These are phyloP conservation scores for Diloba caeruleocephala DNA, from an alignment of 2,888 invertebrate species.

Conservation along the genomic window DNA sequence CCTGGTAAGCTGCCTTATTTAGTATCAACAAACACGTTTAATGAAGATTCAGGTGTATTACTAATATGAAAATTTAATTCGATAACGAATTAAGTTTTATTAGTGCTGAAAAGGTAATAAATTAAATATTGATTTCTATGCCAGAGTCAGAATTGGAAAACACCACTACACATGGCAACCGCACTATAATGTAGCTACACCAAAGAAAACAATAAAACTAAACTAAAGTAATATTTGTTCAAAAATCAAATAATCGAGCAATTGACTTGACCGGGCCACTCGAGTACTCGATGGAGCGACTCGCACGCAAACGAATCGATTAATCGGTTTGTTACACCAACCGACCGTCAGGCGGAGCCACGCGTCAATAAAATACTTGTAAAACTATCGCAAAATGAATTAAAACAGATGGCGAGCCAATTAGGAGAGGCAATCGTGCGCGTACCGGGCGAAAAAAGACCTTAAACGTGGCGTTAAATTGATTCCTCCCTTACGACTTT, in stretches of 20 bases:
- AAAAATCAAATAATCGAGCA: constrained; percentile 74
- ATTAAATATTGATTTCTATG: constrained; percentile 31
- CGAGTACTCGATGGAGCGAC: constrained; percentile 76
- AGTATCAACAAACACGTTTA: constrained; percentile 27
- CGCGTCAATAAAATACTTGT: constrained; percentile 89
- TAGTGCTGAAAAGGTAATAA: constrained; percentile 21
- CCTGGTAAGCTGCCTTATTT: constrained; percentile 38
- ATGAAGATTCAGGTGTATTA: constrained; percentile 16
- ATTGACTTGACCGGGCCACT: constrained; percentile 67
- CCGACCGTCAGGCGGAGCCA: constrained; percentile 85
- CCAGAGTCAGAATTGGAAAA: constrained; percentile 38
- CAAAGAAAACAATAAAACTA: constrained; percentile 62
- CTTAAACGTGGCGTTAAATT: constrained; percentile 59
- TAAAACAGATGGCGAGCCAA: constrained; percentile 88
- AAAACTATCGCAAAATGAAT: constrained; percentile 89
- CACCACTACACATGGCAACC: constrained; percentile 36
- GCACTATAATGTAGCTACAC: constrained; percentile 13
- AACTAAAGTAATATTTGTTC: constrained; percentile 68
- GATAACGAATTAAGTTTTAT: constrained; percentile 21
- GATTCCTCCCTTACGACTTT: constrained; percentile 63
- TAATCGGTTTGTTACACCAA: constrained; percentile 83
- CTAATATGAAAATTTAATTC: constrained; percentile 8
- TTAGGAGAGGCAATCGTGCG: constrained; percentile 88
- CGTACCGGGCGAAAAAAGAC: constrained; percentile 84
- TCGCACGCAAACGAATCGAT: constrained; percentile 86